Evolutionary conservation across 2,113 vertebrate species (phyloP).

Genomic region (Zosterops hypoxanthus): DNA sequence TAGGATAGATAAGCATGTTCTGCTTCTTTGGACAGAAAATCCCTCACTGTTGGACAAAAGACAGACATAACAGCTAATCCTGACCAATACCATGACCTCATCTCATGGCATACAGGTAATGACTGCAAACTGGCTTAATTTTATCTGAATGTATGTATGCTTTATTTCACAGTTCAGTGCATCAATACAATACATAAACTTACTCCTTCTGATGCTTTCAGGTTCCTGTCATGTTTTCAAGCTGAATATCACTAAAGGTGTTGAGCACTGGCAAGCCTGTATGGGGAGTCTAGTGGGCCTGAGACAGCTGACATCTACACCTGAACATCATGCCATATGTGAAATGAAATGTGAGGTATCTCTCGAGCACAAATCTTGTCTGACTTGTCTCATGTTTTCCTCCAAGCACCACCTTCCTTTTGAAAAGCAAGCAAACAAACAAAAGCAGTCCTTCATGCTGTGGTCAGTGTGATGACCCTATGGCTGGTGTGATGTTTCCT

Average conservation of each 20-base stretch:
- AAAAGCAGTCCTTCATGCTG: neutral
- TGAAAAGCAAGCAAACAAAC: neutral
- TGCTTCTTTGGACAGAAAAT: neutral
- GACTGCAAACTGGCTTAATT: neutral
- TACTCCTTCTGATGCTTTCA: neutral
- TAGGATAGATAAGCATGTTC: neutral
- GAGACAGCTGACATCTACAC: neutral
- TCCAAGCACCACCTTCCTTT: neutral
- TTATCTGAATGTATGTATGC: neutral
- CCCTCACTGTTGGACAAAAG: neutral
- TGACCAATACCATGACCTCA: neutral
- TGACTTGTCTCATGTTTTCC: neutral
- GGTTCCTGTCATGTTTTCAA: neutral
- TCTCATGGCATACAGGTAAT: neutral
- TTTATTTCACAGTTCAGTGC: neutral
- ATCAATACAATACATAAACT: neutral
- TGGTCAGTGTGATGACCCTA: neutral
- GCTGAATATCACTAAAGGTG: neutral
- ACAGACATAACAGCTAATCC: neutral
- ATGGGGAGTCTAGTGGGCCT: neutral
- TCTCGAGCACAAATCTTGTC: neutral
- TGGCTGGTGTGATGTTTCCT: neutral
- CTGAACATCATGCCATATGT: rapidly evolving
- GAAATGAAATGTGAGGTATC: neutral
- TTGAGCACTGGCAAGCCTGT: neutral